Base-by-base conservation (phyloP, 2,113 vertebrate genomes). In the Marmota flaviventris region DNA sequence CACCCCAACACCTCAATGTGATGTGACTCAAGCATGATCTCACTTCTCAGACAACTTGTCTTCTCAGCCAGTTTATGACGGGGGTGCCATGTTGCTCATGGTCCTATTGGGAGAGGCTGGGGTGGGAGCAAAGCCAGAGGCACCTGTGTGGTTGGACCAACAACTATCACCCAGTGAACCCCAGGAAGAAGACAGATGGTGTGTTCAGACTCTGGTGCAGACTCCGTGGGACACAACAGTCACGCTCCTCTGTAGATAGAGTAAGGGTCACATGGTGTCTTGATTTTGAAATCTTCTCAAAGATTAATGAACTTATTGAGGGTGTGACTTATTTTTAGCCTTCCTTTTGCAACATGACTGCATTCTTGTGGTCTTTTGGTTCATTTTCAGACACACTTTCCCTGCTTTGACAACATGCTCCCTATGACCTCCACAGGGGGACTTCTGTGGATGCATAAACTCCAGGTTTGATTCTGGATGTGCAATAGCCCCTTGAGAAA, bases 241-340 rank as follows among this genome's bases (percentile, higher is more conserved):
- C 39, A 56, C 0, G 1, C 5, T 67, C 4, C 34, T 75, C 58
- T 77, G 8, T 8, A 53, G 51, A 34, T 69, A 65, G 79, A 82
- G 65, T 0, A 67, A 53, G 51, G 20, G 0, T 61, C 34, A 84
- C 27, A 73, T 18, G 42, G 69, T 53, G 13, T 13, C 13, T 65
- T 18, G 3, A 42, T 79, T 79, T 13, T 81, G 22, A 87, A 89
- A 83, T 91, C 13, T 90, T 79, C 81, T 96, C 69, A 91, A 18
- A 78, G 56, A 78, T 84, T 42, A 94, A 51, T 94, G 81, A 17
- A 73, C 56, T 70, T 58, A 73, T 12, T 72, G 85, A 97, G 70
- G 5, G 13, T 25, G 8, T 63, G 75, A 51, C 34, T 92, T 84
- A 94, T 81, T 84, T 95, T 93, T 67, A 89, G 95, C 63, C 67